These are phyloP conservation scores for Taurulus bubalis DNA, from an alignment of 2,113 vertebrate genomes.

Conservation along the genomic window DNA sequence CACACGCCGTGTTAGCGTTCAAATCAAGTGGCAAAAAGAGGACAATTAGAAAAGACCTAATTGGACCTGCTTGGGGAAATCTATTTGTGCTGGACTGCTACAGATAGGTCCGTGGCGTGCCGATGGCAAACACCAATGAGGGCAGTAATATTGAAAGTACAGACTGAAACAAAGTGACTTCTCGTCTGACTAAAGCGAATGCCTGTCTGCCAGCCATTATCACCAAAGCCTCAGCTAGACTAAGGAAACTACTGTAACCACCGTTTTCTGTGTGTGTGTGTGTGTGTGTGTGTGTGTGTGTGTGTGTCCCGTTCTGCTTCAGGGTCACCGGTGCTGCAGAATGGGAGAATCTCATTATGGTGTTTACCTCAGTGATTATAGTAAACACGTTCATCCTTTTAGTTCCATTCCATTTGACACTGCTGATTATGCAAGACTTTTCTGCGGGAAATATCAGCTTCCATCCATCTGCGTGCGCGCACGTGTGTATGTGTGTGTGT, in stretches of 20 bases:
- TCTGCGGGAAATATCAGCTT: not conserved
- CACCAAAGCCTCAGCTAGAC: not conserved
- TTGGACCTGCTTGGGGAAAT: slow-evolving; percentile 18
- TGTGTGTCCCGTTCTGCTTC: slow-evolving; percentile 6
- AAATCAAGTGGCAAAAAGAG: slow-evolving; percentile 7
- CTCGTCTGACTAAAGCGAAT: not conserved
- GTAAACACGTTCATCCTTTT: slow-evolving; percentile 58
- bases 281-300: slow-evolving; percentile 1
- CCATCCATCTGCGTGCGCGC: not conserved
- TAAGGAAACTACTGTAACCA: not conserved
- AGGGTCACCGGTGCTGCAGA: slow-evolving; percentile 38
- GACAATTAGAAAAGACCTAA: slow-evolving; percentile 10
- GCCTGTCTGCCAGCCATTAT: not conserved
- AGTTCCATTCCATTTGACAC: slow-evolving; percentile 43
- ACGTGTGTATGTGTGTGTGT: not conserved
- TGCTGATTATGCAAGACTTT: slow-evolving; percentile 37
- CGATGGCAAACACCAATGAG: slow-evolving; percentile 18
- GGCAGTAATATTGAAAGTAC: not conserved
- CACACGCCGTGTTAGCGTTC: not conserved
- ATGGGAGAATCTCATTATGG: slow-evolving; percentile 36
- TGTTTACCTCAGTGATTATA: slow-evolving; percentile 35
- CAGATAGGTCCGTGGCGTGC: not conserved
- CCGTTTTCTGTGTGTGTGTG: not conserved
- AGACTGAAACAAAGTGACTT: not conserved
- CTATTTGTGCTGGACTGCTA: slow-evolving; percentile 11